Percentiles rank a stretch among this genome's conserved stretches.
phyloP scores from a whole-genome alignment of 2,888 invertebrate genomes.

The Apantesis nais region DNA sequence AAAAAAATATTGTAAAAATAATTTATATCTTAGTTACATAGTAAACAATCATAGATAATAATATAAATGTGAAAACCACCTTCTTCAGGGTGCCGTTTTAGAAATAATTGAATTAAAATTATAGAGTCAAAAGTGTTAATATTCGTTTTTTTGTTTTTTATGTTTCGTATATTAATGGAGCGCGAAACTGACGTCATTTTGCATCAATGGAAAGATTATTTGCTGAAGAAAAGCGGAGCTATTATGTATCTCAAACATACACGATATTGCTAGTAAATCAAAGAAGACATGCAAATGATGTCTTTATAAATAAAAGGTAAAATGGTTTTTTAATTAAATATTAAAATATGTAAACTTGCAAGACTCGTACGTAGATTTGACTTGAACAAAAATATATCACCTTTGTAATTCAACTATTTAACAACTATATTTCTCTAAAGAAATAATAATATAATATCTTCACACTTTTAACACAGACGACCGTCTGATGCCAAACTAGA shows the following conservation, averaged over 20 bases:
- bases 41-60: slow-evolving; percentile 12
- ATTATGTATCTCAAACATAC: background rate
- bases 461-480: too few species aligned
- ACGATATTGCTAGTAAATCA: background rate
- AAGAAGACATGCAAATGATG: background rate
- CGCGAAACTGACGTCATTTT: background rate
- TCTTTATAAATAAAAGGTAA: background rate
- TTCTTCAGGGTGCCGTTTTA: background rate
- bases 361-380: background rate
- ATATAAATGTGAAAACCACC: background rate
- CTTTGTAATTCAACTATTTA: too few species aligned
- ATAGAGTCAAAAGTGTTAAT: background rate
- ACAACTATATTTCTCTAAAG: too few species aligned
- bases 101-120: background rate
- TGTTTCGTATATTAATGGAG: background rate
- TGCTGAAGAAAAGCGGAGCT: background rate
- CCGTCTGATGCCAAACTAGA: too few species aligned
- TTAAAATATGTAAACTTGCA: background rate
- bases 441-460: too few species aligned
- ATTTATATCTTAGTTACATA: slow-evolving; percentile 10
- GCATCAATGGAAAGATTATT: background rate
- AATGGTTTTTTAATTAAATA: background rate
- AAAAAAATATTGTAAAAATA: slow-evolving; percentile 21
- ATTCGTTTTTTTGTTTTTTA: background rate
- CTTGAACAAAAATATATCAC: background rate